These are phyloP conservation scores for Polydrusus tereticollis DNA, from an alignment of 2,888 invertebrate genomes.

Conservation along the genomic window DNA sequence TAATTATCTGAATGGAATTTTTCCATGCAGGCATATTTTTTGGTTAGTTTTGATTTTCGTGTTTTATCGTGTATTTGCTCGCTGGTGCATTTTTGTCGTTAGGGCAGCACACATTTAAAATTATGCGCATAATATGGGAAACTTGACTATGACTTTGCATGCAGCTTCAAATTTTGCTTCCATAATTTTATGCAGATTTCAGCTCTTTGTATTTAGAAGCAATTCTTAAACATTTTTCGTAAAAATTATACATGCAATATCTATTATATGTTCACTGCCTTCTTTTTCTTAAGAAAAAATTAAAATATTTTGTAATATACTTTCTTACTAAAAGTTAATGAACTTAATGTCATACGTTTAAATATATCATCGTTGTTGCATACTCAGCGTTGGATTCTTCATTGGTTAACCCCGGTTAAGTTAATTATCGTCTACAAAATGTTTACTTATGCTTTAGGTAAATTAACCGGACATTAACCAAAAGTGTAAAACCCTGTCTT, in stretches of 20 bases:
- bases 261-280: too few species aligned
- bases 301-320: too few species aligned
- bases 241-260: too few species aligned
- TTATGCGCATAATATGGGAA: not conserved
- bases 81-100: not conserved
- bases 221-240: too few species aligned
- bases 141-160: not conserved
- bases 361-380: constrained; percentile 24
- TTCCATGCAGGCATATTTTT: too few species aligned
- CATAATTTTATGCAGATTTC: too few species aligned
- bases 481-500: constrained; percentile 1
- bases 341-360: too few species aligned
- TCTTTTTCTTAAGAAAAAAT: too few species aligned
- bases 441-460: not conserved
- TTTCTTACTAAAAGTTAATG: too few species aligned
- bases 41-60: not conserved
- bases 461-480: constrained; percentile 4
- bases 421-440: not conserved
- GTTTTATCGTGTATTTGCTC: not conserved
- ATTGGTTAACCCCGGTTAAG: not conserved
- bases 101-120: not conserved
- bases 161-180: too few species aligned
- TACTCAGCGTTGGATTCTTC: not conserved
- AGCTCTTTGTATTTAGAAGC: too few species aligned
- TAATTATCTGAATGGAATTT: too few species aligned